phyloP scores from a whole-genome alignment of 2,888 invertebrate genomes.

The Palloptera scutellata region DNA sequence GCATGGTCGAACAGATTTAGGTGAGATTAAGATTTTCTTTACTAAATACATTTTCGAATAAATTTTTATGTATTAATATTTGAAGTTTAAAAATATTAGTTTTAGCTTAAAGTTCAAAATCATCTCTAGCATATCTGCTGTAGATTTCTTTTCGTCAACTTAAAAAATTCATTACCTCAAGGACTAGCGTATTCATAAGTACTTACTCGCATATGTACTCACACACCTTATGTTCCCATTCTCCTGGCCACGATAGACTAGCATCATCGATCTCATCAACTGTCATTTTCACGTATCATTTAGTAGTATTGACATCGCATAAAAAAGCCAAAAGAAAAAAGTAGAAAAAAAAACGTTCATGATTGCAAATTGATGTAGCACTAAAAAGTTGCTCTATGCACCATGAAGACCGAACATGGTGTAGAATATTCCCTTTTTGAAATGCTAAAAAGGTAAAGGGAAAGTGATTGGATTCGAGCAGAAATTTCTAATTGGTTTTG shows the following conservation, averaged over 20 bases:
- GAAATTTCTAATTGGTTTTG: slow-evolving; percentile 62
- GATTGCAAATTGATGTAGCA: slow-evolving; percentile 53
- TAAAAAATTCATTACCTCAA: too few relatives aligned
- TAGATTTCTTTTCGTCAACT: too few relatives aligned
- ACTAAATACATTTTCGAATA: too few relatives aligned
- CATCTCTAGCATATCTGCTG: too few relatives aligned
- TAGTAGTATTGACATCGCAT: slow-evolving; percentile 49
- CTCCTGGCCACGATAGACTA: slow-evolving; percentile 32
- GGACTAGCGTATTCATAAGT: too few relatives aligned
- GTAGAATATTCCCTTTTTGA: not conserved
- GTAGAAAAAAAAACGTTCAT: slow-evolving; percentile 43
- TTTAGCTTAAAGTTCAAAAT: too few relatives aligned
- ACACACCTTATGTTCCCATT: too few relatives aligned
- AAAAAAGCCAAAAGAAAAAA: slow-evolving; percentile 28
- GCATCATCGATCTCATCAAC: slow-evolving; percentile 63
- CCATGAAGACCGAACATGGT: not conserved
- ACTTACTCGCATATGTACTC: too few relatives aligned
- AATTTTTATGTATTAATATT: too few relatives aligned
- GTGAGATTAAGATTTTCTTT: too few relatives aligned
- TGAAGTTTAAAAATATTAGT: too few relatives aligned
- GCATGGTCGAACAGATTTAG: too few relatives aligned
- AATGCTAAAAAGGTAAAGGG: slow-evolving; percentile 17
- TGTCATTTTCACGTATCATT: slow-evolving; percentile 65
- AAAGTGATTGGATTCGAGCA: slow-evolving; percentile 43
- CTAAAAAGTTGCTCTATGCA: slow-evolving; percentile 31